Percentiles rank a stretch among this genome's conserved stretches.
phyloP scores from a whole-genome alignment of 2,113 vertebrate species.

The Albula goreensis region DNA sequence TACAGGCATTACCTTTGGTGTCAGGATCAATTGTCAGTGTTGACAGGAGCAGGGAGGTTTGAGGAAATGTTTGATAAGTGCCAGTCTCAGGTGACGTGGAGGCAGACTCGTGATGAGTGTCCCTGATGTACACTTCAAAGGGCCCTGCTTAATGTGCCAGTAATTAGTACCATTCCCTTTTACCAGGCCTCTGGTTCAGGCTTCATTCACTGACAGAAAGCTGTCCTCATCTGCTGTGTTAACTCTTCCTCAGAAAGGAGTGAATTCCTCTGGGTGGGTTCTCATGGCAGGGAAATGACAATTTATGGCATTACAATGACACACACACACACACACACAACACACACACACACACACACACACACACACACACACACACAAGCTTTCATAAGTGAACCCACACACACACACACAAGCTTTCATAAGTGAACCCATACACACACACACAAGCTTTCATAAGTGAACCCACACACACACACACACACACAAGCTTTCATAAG shows the following conservation, averaged over 20 bases:
- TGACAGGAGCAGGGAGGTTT: not conserved
- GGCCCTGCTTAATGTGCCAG: conserved; percentile 1
- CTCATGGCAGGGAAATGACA: not conserved
- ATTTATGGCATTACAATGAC: not conserved
- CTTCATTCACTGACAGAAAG: not conserved
- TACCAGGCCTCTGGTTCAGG: not conserved
- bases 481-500: not conserved
- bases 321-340: not conserved
- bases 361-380: not conserved
- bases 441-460: not conserved
- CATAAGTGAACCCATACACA: not conserved
- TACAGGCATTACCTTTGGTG: not conserved
- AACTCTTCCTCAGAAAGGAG: not conserved
- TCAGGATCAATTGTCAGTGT: not conserved
- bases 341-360: not conserved
- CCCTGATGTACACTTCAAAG: not conserved
- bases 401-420: not conserved
- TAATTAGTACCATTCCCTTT: not conserved
- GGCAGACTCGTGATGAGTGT: not conserved
- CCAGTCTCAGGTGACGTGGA: conserved; percentile 4
- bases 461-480: not conserved
- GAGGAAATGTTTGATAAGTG: not conserved
- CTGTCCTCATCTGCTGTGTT: not conserved
- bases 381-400: not conserved
- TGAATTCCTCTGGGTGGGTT: not conserved